Base-by-base conservation (phyloP, 2,797 vertebrate species). In the Propithecus deckenii region DNA sequence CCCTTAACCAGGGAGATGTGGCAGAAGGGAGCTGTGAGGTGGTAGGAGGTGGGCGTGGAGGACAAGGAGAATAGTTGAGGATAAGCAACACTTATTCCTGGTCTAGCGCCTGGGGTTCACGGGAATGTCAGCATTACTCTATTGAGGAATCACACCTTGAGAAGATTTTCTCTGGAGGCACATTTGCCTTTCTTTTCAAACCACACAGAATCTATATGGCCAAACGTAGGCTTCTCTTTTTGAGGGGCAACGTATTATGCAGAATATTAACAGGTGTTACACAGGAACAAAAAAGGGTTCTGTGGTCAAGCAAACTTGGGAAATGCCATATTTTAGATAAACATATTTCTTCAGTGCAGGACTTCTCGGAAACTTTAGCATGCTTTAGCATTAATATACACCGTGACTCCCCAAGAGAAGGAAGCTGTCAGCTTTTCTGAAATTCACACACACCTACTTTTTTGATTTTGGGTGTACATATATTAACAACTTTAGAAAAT, bases 151-250 rank as follows among this genome's bases (percentile, higher is more conserved):
- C 69, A 38, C 0, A 46, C 38, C 72, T 0, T 14, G 25, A 74
- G 57, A 81, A 89, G 50, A 59, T 86, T 96, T 83, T 84, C 78
- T 89, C 23, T 89, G 85, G 76, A 92, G 75, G 63, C 52, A 50
- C 52, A 71, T 72, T 79, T 93, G 57, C 48, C 38, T 92, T 94
- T 85, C 55, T 81, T 28, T 86, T 96, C 35, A 74, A 81, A 72
- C 46, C 84, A 65, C 67, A 86, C 8, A 57, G 57, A 81, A 65
- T 91, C 1, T 28, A 74, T 85, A 57, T 9, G 46, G 55, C 14
- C 52, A 92, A 61, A 55, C 28, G 20, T 0, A 84, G 61, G 3
- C 76, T 61, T 74, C 92, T 83, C 61, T 71, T 61, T 63, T 94
- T 79, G 28, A 43, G 7, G 14, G 38, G 38, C 20, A 46, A 32